Conservation (phyloP, 2,888 invertebrate species). For the Cetonia aurata region DNA sequence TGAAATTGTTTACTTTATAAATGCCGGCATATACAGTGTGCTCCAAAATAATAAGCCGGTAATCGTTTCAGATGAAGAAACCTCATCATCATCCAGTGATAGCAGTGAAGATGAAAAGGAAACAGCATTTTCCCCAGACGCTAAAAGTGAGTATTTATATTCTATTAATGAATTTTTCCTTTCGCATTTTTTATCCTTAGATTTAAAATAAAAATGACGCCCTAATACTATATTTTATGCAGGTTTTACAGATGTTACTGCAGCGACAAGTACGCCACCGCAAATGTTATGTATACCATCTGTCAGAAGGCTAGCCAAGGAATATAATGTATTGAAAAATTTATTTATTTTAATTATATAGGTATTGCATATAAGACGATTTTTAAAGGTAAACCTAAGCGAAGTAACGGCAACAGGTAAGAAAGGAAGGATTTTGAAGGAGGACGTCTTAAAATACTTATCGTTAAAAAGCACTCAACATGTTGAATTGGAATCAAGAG, state of each 20-base stretch:
- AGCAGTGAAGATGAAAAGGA: conserved; percentile 18
- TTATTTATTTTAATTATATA: neutral
- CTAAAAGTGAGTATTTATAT: neutral
- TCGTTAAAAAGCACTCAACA: conserved; percentile 69
- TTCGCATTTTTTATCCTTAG: too few relatives aligned
- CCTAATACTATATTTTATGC: neutral
- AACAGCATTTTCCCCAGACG: neutral
- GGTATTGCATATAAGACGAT: too few relatives aligned
- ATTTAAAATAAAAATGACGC: too few relatives aligned
- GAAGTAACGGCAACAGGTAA: conserved; percentile 85
- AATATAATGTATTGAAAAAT: conserved; percentile 77
- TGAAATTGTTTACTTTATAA: too few relatives aligned
- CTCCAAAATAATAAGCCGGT: too few relatives aligned
- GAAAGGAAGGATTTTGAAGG: conserved; percentile 93
- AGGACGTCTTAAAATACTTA: conserved; percentile 80
- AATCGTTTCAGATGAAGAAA: conserved; percentile 36
- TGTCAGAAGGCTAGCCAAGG: conserved; percentile 92
- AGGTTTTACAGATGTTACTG: neutral
- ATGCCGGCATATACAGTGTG: too few relatives aligned
- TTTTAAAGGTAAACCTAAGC: conserved; percentile 74
- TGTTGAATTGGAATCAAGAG: neutral
- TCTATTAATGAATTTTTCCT: neutral
- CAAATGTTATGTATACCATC: conserved; percentile 81
- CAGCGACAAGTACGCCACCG: neutral
- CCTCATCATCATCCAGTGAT: conserved; percentile 23